These are phyloP conservation scores for Sipunculus nudus DNA, from an alignment of 2,888 invertebrate species.

Conservation along the genomic window DNA sequence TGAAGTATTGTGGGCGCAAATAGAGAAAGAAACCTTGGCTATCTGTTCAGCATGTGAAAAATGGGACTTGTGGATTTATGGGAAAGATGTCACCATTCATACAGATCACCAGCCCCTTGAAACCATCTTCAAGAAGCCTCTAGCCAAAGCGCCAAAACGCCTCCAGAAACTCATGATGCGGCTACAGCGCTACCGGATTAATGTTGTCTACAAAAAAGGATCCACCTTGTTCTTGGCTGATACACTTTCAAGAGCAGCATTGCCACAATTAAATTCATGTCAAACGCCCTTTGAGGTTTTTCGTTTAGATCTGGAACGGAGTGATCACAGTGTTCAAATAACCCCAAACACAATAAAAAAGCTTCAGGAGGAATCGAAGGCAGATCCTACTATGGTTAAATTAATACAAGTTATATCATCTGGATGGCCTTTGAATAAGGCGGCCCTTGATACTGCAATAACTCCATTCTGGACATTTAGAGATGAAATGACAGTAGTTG, in stretches of 20 bases:
- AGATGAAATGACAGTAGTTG: neutral
- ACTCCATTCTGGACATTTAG: neutral
- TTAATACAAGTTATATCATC: neutral
- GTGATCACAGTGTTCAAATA: neutral
- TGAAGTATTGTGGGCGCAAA: conserved; percentile 2
- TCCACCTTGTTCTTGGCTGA: conserved; percentile 5
- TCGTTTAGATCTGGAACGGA: neutral
- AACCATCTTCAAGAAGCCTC: conserved; percentile 6
- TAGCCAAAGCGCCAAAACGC: conserved; percentile 1
- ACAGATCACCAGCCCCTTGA: conserved; percentile 15
- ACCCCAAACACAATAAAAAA: neutral
- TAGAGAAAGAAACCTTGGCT: conserved; percentile 9
- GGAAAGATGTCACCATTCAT: conserved; percentile 7
- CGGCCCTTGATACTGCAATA: neutral
- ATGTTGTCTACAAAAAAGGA: conserved; percentile 12
- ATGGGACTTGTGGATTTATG: conserved; percentile 15
- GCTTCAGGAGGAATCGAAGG: neutral
- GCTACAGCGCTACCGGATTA: conserved; percentile 9
- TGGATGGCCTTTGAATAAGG: neutral
- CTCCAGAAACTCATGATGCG: conserved; percentile 14
- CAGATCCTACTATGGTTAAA: neutral
- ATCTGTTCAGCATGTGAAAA: neutral
- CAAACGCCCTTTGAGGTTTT: neutral
- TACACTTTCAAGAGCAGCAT: conserved; percentile 8
- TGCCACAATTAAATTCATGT: too few species aligned